Evolutionary conservation across 1,140 invertebrate genomes (phyloP).

Genomic region (Chrysomallon squamiferum): DNA sequence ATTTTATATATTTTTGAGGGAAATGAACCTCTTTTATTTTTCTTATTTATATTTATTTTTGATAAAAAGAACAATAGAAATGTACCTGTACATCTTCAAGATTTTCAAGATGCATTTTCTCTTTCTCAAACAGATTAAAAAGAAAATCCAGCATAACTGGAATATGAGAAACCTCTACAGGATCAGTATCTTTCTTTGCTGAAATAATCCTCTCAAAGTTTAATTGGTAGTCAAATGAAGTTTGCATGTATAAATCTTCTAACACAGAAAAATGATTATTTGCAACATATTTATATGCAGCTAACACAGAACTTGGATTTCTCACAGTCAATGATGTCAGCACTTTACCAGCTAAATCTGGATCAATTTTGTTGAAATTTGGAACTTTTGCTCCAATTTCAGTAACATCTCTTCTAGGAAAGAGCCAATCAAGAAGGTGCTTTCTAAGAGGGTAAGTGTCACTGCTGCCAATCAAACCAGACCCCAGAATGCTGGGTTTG

Average conservation of each 20-base stretch:
- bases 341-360: constrained; percentile 5
- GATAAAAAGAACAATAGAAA: too few relatives aligned
- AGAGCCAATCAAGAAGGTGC: constrained; percentile 37
- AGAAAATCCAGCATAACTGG: constrained; percentile 11
- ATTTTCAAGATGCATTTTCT: constrained; percentile 8
- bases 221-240: constrained; percentile 17
- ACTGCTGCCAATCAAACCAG: constrained; percentile 1
- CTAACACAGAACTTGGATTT: constrained; percentile 9
- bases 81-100: constrained; percentile 21
- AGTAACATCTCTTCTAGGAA: constrained; percentile 17
- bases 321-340: constrained; percentile 20
- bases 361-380: constrained; percentile 7
- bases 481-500: constrained; percentile 28
- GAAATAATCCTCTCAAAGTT: constrained; percentile 13
- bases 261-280: constrained; percentile 8
- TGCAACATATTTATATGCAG: too few relatives aligned
- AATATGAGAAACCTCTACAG: not conserved
- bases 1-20: too few relatives aligned
- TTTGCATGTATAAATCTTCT: constrained; percentile 26
- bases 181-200: not conserved
- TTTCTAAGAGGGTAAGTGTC: constrained; percentile 26
- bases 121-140: constrained; percentile 12
- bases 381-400: constrained; percentile 4
- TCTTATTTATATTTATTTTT: too few relatives aligned
- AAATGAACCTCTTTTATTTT: too few relatives aligned